Percentiles rank a stretch among this genome's conserved stretches.
Conservation (phyloP, 1,140 invertebrate species). For the Hylaeus anthracinus region DNA sequence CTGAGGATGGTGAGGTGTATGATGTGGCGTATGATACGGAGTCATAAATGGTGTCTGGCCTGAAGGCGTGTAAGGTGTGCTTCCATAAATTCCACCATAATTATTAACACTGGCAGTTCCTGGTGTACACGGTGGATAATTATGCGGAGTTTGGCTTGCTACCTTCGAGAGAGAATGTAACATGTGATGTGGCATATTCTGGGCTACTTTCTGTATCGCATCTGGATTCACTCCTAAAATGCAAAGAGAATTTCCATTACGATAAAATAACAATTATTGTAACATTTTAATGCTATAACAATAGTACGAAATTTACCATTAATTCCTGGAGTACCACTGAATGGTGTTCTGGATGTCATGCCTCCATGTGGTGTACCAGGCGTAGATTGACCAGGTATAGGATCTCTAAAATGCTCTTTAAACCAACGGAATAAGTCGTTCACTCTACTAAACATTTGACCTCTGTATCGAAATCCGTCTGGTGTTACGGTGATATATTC, state of each 20-base stretch:
- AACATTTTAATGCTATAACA: neutral
- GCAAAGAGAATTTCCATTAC: neutral
- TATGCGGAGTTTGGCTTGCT: conserved; percentile 86
- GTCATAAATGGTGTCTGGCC: conserved; percentile 96
- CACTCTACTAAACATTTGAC: conserved; percentile 93
- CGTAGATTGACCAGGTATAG: conserved; percentile 87
- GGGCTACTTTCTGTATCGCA: conserved; percentile 88
- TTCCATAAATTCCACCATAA: conserved; percentile 74
- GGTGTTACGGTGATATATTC: conserved; percentile 96
- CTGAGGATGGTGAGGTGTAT: conserved; percentile 82
- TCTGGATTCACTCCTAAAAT: conserved; percentile 84
- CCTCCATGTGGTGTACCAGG: conserved; percentile 86
- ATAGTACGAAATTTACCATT: conserved; percentile 46
- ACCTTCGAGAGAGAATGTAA: conserved; percentile 87
- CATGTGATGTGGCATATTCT: conserved; percentile 87
- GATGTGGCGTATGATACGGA: conserved; percentile 89
- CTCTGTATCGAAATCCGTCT: conserved; percentile 95
- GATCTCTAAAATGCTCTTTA: conserved; percentile 97
- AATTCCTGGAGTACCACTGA: conserved; percentile 84
- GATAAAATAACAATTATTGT: no score
- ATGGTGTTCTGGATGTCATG: conserved; percentile 85
- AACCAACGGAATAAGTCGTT: conserved; percentile 96
- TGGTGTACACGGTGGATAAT: conserved; percentile 84
- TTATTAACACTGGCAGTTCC: conserved; percentile 78
- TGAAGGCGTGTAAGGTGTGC: conserved; percentile 91